Evolutionary conservation across 2,888 invertebrate genomes (phyloP).

Genomic region (Agriopis aurantiaria): DNA sequence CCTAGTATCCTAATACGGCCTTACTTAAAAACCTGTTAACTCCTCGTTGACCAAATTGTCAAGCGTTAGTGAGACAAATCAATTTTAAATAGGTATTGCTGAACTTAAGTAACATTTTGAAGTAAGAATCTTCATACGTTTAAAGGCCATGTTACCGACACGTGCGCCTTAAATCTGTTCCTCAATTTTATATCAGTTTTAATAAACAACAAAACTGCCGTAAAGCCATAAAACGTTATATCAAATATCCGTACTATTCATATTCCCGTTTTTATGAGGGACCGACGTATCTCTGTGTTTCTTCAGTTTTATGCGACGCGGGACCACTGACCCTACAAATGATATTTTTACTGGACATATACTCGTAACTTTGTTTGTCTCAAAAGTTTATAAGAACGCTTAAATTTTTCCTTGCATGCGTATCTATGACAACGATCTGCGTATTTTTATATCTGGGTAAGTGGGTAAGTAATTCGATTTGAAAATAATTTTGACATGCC

Average conservation of each 20-base stretch:
- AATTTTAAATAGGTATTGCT: too few species aligned
- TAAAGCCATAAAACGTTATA: conserved; percentile 72
- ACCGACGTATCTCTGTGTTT: conserved; percentile 76
- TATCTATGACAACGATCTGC: too few species aligned
- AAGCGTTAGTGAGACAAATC: too few species aligned
- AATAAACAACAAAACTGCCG: conserved; percentile 69
- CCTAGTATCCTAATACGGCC: too few species aligned
- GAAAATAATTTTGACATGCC: neutral
- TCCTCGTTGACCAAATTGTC: too few species aligned
- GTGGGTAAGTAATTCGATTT: neutral
- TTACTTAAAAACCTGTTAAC: too few species aligned
- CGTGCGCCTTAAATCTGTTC: conserved; percentile 46
- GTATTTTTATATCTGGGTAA: neutral
- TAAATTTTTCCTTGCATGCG: too few species aligned
- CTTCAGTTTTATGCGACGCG: conserved; percentile 71
- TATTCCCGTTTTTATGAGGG: conserved; percentile 76
- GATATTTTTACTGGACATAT: conserved; percentile 61
- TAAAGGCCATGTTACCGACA: conserved; percentile 27
- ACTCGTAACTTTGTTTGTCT: conserved; percentile 57
- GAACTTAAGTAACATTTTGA: too few species aligned
- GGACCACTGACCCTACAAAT: conserved; percentile 66
- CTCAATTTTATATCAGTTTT: conserved; percentile 55
- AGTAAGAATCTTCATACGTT: too few species aligned
- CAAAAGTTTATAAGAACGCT: conserved; percentile 8
- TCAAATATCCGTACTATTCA: conserved; percentile 77